Evolutionary conservation across 1,140 invertebrate genomes (phyloP), one percentile per base, ranked within the genome.

Genomic region (Tigriopus japonicus): DNA sequence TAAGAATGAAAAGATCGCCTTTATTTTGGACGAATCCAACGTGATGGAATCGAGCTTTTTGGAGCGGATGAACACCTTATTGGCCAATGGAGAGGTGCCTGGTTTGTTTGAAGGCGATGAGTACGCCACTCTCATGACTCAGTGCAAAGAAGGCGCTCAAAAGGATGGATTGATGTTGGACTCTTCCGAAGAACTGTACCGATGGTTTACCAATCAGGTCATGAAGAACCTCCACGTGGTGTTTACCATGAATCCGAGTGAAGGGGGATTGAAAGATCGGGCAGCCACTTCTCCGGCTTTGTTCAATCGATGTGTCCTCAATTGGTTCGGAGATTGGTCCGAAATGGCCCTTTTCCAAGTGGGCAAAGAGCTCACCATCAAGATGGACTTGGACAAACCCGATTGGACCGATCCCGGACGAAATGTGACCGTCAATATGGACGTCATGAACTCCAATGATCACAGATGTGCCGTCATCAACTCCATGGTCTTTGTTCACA

Each of bases 281-380:
- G 95, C 96, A 1, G 88, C 95, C 2, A 99, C 96, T 0, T 98
- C 94, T 1, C 96, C 96, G 56, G 96, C 96, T 21, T 76, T 99
- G 17, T 99, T 99, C 77, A 99, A 99, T 77, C 81, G 95, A 71
- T 99, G 96, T 75, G 96, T 99, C 0, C 78, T 99, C 42, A 98
- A 99, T 73, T 99, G 96, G 96, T 98, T 98, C 71, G 96, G 96
- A 1, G 96, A 99, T 75, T 99, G 96, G 96, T 94, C 92, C 12
- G 89, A 96, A 70, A 87, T 87, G 13, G 92, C 95, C 1, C 74
- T 98, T 7, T 98, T 90, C 78, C 91, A 97, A 76, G 86, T 90
- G 56, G 86, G 85, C 52, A 85, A 85, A 70, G 86, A 90, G 72
- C 89, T 91, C 66, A 91, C 86, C 1, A 80, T 78, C 51, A 81